These are phyloP conservation scores for Oophaga pumilio DNA, from an alignment of 2,113 vertebrate genomes.

Conservation along the genomic window DNA sequence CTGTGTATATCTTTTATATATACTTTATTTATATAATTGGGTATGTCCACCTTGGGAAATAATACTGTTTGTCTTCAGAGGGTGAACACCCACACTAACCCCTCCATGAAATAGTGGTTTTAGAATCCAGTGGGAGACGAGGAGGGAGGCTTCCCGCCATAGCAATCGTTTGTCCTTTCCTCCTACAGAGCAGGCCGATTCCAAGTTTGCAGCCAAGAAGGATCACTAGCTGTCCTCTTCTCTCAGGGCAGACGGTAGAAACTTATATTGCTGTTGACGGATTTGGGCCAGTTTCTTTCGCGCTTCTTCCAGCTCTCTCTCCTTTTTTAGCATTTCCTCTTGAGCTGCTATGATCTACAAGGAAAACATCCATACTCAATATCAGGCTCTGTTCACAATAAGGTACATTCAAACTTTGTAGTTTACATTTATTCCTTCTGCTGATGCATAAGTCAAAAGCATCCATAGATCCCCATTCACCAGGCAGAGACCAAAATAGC, in stretches of 20 bases:
- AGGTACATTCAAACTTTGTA: too few species aligned
- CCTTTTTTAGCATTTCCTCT: slow-evolving; percentile 98
- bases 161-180: slow-evolving; percentile 61
- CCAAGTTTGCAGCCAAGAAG: slow-evolving; percentile 7
- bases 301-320: slow-evolving; percentile 94
- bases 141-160: slow-evolving; percentile 58
- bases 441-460: too few species aligned
- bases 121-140: slow-evolving; percentile 58
- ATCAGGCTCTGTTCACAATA: neutral
- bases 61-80: slow-evolving; percentile 46
- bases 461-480: too few species aligned
- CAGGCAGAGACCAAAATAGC: too few species aligned
- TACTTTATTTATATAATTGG: slow-evolving; percentile 49
- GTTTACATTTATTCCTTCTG: too few species aligned
- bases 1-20: slow-evolving; percentile 47
- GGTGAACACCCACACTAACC: slow-evolving; percentile 56
- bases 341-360: slow-evolving; percentile 94
- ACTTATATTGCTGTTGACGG: slow-evolving; percentile 98
- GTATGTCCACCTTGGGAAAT: slow-evolving; percentile 50
- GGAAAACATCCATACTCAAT: neutral
- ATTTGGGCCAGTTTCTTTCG: slow-evolving; percentile 97
- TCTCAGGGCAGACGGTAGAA: slow-evolving; percentile 91
- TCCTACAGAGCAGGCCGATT: slow-evolving; percentile 61
- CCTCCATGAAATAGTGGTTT: slow-evolving; percentile 52
- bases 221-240: slow-evolving; percentile 87